Evolutionary conservation across 30 jellyfish, hydroid and myxozoan species (phyloP), one percentile per base, ranked within the genome.

Genomic region (Hydra vulgaris): DNA sequence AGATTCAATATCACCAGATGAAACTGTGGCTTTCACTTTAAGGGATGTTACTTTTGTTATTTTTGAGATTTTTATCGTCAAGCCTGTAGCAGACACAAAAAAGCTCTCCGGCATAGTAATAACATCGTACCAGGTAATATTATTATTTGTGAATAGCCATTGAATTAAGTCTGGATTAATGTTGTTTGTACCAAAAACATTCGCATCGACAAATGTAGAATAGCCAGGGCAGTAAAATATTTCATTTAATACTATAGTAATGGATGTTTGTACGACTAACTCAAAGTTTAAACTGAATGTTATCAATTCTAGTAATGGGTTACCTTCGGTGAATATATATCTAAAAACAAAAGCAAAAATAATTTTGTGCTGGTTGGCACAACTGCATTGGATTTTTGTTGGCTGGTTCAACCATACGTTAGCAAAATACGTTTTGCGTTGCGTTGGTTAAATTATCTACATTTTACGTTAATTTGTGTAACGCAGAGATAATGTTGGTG

Each of bases 181-280:
- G 21, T 20, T 27, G 67, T 25, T 23, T 18, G 83, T 23, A 5
- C 83, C 83, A 75, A 40, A 17, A 15, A 75, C 71, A 8, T 67
- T 17, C 7, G 71, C 72, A 5, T 26, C 56, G n/a, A 54, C 25
- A 22, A n/a, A 21, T 7, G 71, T 70, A 7, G 83, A 23, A 75
- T 0, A 75, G 7, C 83, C 83, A 23, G 83, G 83, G 56, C 83
- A 75, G 70, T 23, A 25, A 7, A 75, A 26, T 12, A 53, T 25
- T 17, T 70, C 12, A 17, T 27, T 25, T 54, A 75, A 54, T 22
- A 75, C 71, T 0, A 75, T 17, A 7, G 7, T 75, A 8, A 23
- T 75, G 53, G 72, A 21, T 75, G 23, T 75, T 75, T 26, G 23
- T n/a, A 26, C 3, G 20, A 25, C 22, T 70, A 75, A 16, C n/a